These are phyloP conservation scores for Bucco capensis DNA, from an alignment of 2,113 vertebrate species.

Conservation along the genomic window DNA sequence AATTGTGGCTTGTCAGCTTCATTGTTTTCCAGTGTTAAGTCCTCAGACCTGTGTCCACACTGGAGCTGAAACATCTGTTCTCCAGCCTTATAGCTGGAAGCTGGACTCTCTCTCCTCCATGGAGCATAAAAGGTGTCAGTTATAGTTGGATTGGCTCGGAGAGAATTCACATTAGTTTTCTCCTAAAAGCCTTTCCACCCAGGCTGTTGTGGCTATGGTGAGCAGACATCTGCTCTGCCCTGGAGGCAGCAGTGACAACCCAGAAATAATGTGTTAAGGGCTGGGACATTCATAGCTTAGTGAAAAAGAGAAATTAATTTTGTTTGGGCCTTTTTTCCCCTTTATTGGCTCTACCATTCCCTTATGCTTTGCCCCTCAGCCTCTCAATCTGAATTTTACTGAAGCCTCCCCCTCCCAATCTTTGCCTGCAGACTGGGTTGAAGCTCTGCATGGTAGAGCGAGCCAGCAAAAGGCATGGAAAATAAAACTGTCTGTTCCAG, in stretches of 20 bases:
- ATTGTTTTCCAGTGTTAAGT: not conserved
- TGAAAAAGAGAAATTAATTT: not conserved
- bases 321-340: not conserved
- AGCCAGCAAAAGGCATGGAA: not conserved
- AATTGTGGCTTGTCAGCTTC: not conserved
- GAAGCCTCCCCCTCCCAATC: not conserved
- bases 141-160: not conserved
- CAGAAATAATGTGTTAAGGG: not conserved
- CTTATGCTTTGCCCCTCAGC: not conserved
- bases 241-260: not conserved
- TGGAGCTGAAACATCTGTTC: not conserved
- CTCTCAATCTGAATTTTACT: not conserved
- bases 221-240: not conserved
- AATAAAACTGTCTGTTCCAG: not conserved
- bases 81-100: not conserved
- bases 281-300: not conserved
- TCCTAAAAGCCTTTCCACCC: not conserved
- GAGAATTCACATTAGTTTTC: not conserved
- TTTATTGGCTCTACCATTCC: not conserved
- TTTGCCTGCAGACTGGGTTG: not conserved
- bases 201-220: not conserved
- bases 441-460: rapidly evolving
- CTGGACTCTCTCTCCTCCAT: not conserved
- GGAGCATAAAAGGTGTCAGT: not conserved
- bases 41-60: not conserved